These are phyloP conservation scores for Dasypolia templi DNA, from an alignment of 2,888 invertebrate genomes.

Conservation along the genomic window DNA sequence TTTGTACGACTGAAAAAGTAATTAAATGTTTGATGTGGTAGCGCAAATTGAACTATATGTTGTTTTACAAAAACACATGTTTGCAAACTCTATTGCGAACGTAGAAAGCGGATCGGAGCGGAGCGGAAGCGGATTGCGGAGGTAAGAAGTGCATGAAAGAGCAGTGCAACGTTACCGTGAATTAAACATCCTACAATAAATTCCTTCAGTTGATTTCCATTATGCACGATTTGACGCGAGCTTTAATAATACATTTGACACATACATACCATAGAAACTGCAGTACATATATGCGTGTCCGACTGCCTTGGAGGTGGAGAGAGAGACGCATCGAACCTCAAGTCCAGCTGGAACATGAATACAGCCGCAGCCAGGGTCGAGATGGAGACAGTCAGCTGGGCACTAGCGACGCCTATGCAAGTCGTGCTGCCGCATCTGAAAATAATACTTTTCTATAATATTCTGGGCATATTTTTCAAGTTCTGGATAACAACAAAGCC, in stretches of 20 bases:
- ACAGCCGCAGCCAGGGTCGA: constrained; percentile 85
- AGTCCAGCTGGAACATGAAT: constrained; percentile 85
- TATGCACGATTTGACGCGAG: too few relatives aligned
- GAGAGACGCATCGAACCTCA: constrained; percentile 83
- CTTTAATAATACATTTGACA: neutral
- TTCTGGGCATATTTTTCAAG: neutral
- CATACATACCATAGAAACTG: constrained; percentile 84
- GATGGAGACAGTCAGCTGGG: constrained; percentile 85
- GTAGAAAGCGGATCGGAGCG: too few relatives aligned
- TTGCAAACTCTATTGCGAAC: neutral
- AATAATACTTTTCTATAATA: neutral
- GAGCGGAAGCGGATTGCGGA: too few relatives aligned
- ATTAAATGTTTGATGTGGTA: neutral
- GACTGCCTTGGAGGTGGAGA: constrained; percentile 85
- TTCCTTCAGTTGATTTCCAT: too few relatives aligned
- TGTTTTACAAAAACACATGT: neutral
- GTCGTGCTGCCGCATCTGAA: constrained; percentile 84
- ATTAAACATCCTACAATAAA: too few relatives aligned
- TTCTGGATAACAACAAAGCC: neutral
- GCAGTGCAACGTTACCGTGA: neutral
- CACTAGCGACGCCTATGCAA: constrained; percentile 87
- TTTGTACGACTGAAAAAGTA: neutral
- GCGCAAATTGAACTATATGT: too few relatives aligned
- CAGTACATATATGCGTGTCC: constrained; percentile 85
- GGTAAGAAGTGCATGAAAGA: neutral